Evolutionary conservation across 1,140 invertebrate genomes (phyloP), one percentile per base, ranked within the genome.

Genomic region (Episyrphus balteatus): DNA sequence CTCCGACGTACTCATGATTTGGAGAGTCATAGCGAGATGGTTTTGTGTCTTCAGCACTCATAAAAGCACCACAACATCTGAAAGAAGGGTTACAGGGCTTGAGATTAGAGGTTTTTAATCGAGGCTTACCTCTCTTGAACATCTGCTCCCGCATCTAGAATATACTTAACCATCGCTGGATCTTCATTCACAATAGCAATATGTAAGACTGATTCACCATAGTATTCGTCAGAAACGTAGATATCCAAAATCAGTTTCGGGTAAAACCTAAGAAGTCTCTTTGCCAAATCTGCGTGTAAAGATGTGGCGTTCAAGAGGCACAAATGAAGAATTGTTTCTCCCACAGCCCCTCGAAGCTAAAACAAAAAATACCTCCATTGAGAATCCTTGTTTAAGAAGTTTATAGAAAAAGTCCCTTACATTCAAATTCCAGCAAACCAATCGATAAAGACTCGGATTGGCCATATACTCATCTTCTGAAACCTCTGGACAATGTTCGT

Each of bases 171-270:
- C 90, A 98, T 93, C 0, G 88, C 81, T 1, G 93, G 92, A 68
- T 99, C 95, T 65, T 98, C 95, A 68, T 98, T 98, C 0, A 97
- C 93, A 55, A 98, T 97, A 1, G 94, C 92, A 66, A 98, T 93
- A 58, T 99, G 95, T 1, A 99, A 73, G 0, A 89, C 87, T 64
- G 82, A 91, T 61, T 94, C 89, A 1, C 89, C 87, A 62, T 96
- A 99, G 68, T 98, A 98, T 67, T 98, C 94, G 56, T 99, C 94
- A 39, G 82, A 82, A 62, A 94, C 80, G 67, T 98, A 99, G 53
- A 96, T 85, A 63, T 99, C 95, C 61, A 95, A 88, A 55, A 98
- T 92, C 1, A 98, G 76, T 63, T 92, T 93, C 0, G 95, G 95
- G 72, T 90, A 99, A 63, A 91, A 87, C 41, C 84, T 77, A 1